Evolutionary conservation across 2,797 vertebrate genomes (phyloP).

Genomic region (Paratrypauchen microcephalus): DNA sequence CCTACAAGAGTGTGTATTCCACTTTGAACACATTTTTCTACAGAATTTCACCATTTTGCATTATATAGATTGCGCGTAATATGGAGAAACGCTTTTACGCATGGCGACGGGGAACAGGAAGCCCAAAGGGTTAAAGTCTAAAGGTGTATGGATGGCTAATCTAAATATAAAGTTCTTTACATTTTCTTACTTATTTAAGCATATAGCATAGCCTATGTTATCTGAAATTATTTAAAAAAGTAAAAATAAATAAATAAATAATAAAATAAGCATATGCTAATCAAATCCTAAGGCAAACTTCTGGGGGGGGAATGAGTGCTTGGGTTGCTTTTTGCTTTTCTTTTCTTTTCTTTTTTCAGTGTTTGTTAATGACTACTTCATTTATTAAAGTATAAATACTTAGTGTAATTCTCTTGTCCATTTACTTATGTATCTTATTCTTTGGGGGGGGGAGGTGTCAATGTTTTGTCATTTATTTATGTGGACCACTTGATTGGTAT

Average conservation of each 20-base stretch:
- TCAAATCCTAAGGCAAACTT: neutral
- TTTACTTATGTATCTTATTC: neutral
- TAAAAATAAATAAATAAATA: neutral
- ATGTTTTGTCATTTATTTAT: neutral
- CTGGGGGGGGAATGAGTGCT: too few species aligned
- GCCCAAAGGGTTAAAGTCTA: neutral
- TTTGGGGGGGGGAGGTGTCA: too few species aligned
- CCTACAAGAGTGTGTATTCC: conserved; percentile 32
- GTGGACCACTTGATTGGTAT: conserved; percentile 4
- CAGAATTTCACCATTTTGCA: neutral
- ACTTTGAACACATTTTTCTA: conserved; percentile 27
- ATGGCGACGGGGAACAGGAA: neutral
- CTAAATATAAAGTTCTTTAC: neutral
- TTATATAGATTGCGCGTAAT: neutral
- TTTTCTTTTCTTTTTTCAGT: neutral
- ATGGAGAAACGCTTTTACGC: neutral
- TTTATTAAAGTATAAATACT: neutral
- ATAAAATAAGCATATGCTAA: neutral
- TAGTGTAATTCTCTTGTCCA: neutral
- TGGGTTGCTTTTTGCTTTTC: neutral
- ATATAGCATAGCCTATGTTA: neutral
- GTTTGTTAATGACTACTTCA: neutral
- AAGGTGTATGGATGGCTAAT: neutral
- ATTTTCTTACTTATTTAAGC: neutral
- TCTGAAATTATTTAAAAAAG: neutral